Evolutionary conservation across 2,888 invertebrate genomes (phyloP).

Genomic region (Drosophila quasianomalipes): DNA sequence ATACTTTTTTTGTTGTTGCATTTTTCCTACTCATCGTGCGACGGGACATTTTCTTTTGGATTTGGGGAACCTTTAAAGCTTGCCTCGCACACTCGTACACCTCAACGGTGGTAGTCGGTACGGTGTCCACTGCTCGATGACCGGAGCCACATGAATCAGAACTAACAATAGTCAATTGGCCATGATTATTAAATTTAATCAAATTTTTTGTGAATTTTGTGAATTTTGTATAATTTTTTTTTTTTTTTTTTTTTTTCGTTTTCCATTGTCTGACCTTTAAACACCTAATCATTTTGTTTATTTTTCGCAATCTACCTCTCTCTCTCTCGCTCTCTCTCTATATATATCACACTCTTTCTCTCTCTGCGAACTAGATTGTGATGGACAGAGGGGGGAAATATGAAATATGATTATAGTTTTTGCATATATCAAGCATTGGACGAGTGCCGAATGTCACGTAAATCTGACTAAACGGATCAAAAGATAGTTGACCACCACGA

Average conservation of each 20-base stretch:
- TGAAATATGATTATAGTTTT: neutral
- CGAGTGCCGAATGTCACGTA: conserved; percentile 47
- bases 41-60: conserved; percentile 20
- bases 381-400: neutral
- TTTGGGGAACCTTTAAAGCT: conserved; percentile 7
- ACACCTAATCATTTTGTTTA: conserved; percentile 50
- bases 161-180: conserved; percentile 31
- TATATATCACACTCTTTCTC: neutral
- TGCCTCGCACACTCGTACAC: conserved; percentile 1
- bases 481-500: neutral
- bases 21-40: conserved; percentile 40
- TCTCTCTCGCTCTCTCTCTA: neutral
- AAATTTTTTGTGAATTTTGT: conserved; percentile 36
- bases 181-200: conserved; percentile 49
- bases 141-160: conserved; percentile 1
- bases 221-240: no score
- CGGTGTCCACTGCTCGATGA: neutral
- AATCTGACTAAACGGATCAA: conserved; percentile 22
- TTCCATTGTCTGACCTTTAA: conserved; percentile 58
- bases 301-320: conserved; percentile 12
- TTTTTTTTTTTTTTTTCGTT: neutral
- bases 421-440: conserved; percentile 16
- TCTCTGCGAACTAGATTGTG: neutral
- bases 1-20: neutral
- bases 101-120: neutral